Evolutionary conservation across 2,888 invertebrate species (phyloP).

Genomic region (Eucera pruinosa): DNA sequence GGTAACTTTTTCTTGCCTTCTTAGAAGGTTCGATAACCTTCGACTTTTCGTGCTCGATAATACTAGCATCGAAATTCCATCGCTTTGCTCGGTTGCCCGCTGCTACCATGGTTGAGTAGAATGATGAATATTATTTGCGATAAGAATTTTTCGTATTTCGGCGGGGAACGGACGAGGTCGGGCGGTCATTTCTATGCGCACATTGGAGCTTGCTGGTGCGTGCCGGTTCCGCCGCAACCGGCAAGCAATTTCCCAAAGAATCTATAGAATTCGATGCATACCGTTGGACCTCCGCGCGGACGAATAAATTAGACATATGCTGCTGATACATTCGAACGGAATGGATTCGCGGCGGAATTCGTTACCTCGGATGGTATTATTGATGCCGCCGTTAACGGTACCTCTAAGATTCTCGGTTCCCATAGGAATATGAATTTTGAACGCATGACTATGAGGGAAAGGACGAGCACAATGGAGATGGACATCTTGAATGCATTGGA

Average conservation of each 20-base stretch:
- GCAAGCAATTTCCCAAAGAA: slow-evolving; percentile 77
- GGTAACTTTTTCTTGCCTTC: slow-evolving; percentile 21
- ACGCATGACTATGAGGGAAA: neutral
- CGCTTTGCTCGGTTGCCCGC: slow-evolving; percentile 18
- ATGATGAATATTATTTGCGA: slow-evolving; percentile 78
- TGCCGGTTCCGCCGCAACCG: slow-evolving; percentile 36
- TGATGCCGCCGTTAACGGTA: slow-evolving; percentile 14
- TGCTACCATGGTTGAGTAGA: slow-evolving; percentile 6
- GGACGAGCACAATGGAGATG: neutral
- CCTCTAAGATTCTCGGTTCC: neutral
- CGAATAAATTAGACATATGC: slow-evolving; percentile 76
- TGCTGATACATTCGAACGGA: slow-evolving; percentile 36
- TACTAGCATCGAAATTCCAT: slow-evolving; percentile 68
- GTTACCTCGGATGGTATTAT: slow-evolving; percentile 21
- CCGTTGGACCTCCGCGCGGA: slow-evolving; percentile 65
- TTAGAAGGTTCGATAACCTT: slow-evolving; percentile 40
- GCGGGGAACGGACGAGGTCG: slow-evolving; percentile 41
- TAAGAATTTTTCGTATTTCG: slow-evolving; percentile 77
- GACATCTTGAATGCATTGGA: neutral
- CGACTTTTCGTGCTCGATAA: slow-evolving; percentile 63
- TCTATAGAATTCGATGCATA: slow-evolving; percentile 79
- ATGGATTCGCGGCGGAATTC: slow-evolving; percentile 45
- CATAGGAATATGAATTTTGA: slow-evolving; percentile 13
- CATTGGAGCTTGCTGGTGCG: slow-evolving; percentile 47
- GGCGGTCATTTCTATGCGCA: slow-evolving; percentile 76